Percentiles rank a stretch among this genome's conserved stretches.
Evolutionary conservation across 2,113 vertebrate genomes (phyloP).

Genomic region (Ptychochromis oligacanthus): DNA sequence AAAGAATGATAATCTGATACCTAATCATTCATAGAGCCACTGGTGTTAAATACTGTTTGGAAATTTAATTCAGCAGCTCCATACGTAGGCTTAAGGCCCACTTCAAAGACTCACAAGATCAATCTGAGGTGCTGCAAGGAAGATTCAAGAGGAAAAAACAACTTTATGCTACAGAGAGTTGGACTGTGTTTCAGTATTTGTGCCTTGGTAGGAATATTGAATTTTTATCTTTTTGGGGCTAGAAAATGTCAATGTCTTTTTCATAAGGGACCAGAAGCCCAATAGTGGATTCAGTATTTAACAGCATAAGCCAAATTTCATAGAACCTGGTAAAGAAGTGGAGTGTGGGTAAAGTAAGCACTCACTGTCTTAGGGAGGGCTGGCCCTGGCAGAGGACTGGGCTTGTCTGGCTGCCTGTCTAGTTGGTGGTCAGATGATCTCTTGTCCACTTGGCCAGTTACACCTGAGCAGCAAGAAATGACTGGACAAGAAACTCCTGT

Average conservation of each 20-base stretch:
- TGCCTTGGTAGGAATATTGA: not conserved
- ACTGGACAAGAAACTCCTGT: too few species aligned
- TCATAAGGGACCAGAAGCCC: not conserved
- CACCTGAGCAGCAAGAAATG: too few species aligned
- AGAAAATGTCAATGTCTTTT: not conserved
- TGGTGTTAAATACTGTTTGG: not conserved
- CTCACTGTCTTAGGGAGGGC: not conserved
- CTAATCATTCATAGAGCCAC: constrained; percentile 6
- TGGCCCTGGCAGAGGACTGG: not conserved
- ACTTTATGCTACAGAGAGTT: not conserved
- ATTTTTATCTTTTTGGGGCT: not conserved
- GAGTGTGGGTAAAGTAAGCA: not conserved
- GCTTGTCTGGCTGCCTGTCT: not conserved
- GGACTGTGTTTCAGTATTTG: not conserved
- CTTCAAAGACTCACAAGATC: not conserved
- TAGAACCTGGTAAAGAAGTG: not conserved
- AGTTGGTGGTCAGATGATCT: not conserved
- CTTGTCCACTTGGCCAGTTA: not conserved
- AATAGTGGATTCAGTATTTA: not conserved
- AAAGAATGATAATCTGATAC: not conserved
- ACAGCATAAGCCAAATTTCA: not conserved
- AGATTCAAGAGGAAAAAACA: not conserved
- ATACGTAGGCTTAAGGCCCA: too few species aligned
- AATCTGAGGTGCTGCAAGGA: not conserved
- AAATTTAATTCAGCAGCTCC: not conserved